These are phyloP conservation scores for Lagocephalus sceleratus DNA, from an alignment of 2,797 vertebrate genomes.

Conservation along the genomic window DNA sequence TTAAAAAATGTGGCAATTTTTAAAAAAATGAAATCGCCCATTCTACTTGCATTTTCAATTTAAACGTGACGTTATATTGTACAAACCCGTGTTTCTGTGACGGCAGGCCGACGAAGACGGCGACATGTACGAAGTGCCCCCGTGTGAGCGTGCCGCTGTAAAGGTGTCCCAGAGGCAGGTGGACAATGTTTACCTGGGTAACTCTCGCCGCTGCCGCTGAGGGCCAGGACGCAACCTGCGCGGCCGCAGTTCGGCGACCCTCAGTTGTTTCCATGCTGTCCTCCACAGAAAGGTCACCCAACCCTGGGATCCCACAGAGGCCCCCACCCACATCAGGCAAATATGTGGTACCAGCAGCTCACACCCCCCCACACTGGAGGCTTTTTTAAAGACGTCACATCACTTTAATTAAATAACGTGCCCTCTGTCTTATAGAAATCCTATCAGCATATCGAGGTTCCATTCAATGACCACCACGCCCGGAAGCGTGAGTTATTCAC, in stretches of 20 bases:
- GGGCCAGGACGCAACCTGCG: background rate
- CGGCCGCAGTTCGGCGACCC: background rate
- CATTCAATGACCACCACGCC: constrained; percentile 35
- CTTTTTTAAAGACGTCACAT: constrained; percentile 1
- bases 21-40: too few relatives aligned
- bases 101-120: constrained; percentile 68
- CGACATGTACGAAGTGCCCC: constrained; percentile 76
- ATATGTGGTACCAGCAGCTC: constrained; percentile 33
- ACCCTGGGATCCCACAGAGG: constrained; percentile 44
- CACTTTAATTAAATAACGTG: background rate
- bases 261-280: background rate
- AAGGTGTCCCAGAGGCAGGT: constrained; percentile 60
- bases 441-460: constrained; percentile 36
- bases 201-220: constrained; percentile 4
- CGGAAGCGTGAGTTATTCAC: constrained; percentile 66
- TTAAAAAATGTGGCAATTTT: too few relatives aligned
- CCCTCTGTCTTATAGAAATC: constrained; percentile 44
- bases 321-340: constrained; percentile 58
- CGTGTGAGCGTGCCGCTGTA: constrained; percentile 62
- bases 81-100: too few relatives aligned
- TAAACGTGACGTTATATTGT: too few relatives aligned
- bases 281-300: constrained; percentile 54
- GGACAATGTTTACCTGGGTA: constrained; percentile 75
- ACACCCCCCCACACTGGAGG: background rate
- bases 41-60: too few relatives aligned